A percentile compares a stretch with the other conserved stretches of the same genome.
These are phyloP conservation scores for Bembecia ichneumoniformis DNA, from an alignment of 2,888 invertebrate species.

Conservation along the genomic window DNA sequence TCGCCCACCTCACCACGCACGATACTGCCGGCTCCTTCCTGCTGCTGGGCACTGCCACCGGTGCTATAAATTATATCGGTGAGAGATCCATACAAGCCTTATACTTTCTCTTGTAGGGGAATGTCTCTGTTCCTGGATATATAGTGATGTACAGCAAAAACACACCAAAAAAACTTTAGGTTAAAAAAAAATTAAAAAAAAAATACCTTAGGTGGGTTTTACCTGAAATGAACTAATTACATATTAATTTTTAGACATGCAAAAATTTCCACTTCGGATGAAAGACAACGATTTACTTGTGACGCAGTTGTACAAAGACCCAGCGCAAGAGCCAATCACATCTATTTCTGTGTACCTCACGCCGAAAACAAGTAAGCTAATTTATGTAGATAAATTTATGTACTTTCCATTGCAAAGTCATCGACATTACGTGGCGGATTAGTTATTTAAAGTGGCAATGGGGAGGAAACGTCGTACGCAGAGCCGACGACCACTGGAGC, in stretches of 20 bases:
- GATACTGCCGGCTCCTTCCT: slow-evolving; percentile 98
- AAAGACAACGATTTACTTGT: slow-evolving; percentile 98
- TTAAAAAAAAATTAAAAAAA: too few relatives aligned
- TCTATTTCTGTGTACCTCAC: slow-evolving; percentile 98
- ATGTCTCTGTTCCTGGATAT: too few relatives aligned
- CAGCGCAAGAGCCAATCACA: slow-evolving; percentile 94
- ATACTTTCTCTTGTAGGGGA: too few relatives aligned
- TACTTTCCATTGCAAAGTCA: too few relatives aligned
- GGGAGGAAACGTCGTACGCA: too few relatives aligned
- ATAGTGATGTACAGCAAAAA: too few relatives aligned
- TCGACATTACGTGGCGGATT: too few relatives aligned
- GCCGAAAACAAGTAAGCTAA: slow-evolving; percentile 94
- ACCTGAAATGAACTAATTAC: neutral
- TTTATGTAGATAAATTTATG: too few relatives aligned
- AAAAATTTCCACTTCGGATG: slow-evolving; percentile 98
- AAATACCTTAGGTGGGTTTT: too few relatives aligned
- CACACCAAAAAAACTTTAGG: too few relatives aligned
- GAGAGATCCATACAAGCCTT: slow-evolving; percentile 13
- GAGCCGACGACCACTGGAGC: too few relatives aligned
- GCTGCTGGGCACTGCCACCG: slow-evolving; percentile 94
- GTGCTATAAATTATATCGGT: slow-evolving; percentile 98
- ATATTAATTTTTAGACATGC: slow-evolving; percentile 85
- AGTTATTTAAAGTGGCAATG: too few relatives aligned
- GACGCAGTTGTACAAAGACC: slow-evolving; percentile 95
- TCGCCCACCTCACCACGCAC: slow-evolving; percentile 94